Base-by-base conservation (phyloP, 2,113 vertebrate genomes). In the Meles meles region DNA sequence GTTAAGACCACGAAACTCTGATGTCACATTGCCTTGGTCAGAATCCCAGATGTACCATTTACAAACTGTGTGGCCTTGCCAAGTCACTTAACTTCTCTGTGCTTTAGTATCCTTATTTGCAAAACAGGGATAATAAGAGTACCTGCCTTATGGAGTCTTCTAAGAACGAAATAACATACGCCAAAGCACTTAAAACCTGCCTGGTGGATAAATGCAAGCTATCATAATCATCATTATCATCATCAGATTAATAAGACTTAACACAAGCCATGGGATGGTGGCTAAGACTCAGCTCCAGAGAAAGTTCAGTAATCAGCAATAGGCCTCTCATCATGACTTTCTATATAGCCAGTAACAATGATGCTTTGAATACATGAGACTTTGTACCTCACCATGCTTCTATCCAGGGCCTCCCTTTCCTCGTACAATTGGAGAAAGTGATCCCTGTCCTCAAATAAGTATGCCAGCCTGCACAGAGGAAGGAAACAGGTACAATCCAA, bases 231-330 rank as follows among this genome's bases (percentile, higher is more conserved):
- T 7, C 15, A 42, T 27, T 39, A 85, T 21, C 42, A 92, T 23
- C n/a, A 63, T 29, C 79, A 96, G 74, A 85, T 8, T 42, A 18
- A n/a, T 23, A 67, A 61, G 6, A 86, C 34, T 94, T 74, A 17
- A 96, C 94, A 94, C 0, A 17, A 91, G 11, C 37, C 52, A 90
- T 39, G 59, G 44, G 14, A 84, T 8, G 84, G 15, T 69, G 39
- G 25, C 27, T 95, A 76, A 80, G 76, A 96, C 85, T 97, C 17
- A 83, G 23, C 55, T 92, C 21, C 90, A 97, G 42, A 94, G 93
- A 92, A 90, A 55, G 10, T 59, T 95, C 55, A 82, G 7, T 67
- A 85, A 74, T 88, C 71, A 94, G n/a, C 23, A 93, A 85, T 17
- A 67, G 44, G 29, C 4, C 42, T 39, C 9, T 57, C 55, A 71